Conservation (phyloP, 2,113 vertebrate species). For the Glareola pratincola region DNA sequence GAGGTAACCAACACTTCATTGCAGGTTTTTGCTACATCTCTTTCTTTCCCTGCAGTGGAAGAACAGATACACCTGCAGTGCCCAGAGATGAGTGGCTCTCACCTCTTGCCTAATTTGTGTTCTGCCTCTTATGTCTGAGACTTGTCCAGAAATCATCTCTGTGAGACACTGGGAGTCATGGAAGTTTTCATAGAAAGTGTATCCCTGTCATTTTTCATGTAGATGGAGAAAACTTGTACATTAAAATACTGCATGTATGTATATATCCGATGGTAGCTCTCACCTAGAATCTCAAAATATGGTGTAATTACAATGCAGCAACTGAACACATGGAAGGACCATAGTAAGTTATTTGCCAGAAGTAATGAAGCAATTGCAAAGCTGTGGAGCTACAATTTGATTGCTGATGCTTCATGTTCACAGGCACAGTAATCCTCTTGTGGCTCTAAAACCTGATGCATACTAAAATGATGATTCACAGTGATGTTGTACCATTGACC, state of each 20-base stretch:
- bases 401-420: neutral
- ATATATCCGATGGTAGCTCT: neutral
- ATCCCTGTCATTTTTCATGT: neutral
- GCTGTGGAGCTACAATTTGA: neutral
- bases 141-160: neutral
- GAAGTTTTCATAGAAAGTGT: neutral
- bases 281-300: neutral
- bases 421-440: neutral
- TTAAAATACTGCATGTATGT: neutral
- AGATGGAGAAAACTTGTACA: neutral
- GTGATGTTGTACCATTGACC: neutral
- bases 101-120: neutral
- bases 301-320: neutral
- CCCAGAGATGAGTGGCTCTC: neutral
- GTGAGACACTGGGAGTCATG: neutral
- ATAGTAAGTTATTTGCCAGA: neutral
- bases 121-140: accelerated
- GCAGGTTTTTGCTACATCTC: neutral
- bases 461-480: neutral
- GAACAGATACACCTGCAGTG: neutral
- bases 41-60: neutral
- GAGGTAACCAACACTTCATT: neutral
- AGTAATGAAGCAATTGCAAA: neutral
- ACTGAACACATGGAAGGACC: neutral
- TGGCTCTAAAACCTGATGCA: neutral